Conservation (phyloP, 2,888 invertebrate species). For the Parnassius orleans region DNA sequence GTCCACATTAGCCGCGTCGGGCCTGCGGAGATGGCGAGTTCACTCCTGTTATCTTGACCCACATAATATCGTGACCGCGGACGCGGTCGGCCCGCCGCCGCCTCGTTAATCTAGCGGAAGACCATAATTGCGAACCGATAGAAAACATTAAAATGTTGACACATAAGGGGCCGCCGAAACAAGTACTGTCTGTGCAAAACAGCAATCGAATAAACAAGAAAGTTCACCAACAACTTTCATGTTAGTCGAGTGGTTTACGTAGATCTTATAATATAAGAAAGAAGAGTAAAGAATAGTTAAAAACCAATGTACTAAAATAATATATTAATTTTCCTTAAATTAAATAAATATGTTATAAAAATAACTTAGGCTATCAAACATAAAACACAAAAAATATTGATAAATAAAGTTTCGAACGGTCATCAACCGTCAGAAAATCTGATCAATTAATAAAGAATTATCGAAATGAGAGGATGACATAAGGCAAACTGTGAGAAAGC, state of each 20-base stretch:
- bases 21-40: conserved; percentile 31
- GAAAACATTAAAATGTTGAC: conserved; percentile 35
- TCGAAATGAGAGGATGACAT: conserved; percentile 26
- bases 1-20: not conserved
- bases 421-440: too few species aligned
- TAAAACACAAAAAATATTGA: too few species aligned
- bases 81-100: conserved; percentile 46
- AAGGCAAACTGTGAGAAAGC: conserved; percentile 38
- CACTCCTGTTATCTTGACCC: conserved; percentile 62
- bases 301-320: too few species aligned
- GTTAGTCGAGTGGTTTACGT: too few species aligned
- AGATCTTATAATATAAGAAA: too few species aligned
- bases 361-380: too few species aligned
- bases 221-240: not conserved
- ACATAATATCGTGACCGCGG: conserved; percentile 66
- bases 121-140: conserved; percentile 53
- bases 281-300: too few species aligned
- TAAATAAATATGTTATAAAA: too few species aligned
- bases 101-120: conserved; percentile 52
- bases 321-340: too few species aligned
- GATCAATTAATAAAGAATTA: not conserved
- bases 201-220: conserved; percentile 30
- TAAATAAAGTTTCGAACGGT: too few species aligned
- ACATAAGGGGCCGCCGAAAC: conserved; percentile 6
- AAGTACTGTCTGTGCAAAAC: not conserved